phyloP scores from a whole-genome alignment of 2,888 invertebrate species.

The Hyppa rectilinea region DNA sequence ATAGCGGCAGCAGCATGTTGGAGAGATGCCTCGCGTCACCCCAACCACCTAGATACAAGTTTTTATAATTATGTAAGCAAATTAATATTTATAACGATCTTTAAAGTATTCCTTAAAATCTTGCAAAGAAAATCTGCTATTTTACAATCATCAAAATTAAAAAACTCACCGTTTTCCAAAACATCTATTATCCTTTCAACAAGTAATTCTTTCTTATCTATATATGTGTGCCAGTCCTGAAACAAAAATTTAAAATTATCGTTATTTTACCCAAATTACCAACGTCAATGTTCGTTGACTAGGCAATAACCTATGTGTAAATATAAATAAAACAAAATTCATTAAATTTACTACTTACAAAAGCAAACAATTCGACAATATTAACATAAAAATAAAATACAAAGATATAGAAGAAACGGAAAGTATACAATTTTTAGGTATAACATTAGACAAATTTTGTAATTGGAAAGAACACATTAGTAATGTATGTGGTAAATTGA shows the following conservation, averaged over 20 bases:
- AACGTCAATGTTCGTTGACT: too few species aligned
- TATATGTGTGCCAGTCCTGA: slow-evolving; percentile 93
- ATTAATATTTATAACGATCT: background rate
- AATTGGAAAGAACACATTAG: too few species aligned
- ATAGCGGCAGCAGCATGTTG: slow-evolving; percentile 94
- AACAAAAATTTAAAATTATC: slow-evolving; percentile 22
- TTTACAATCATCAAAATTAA: slow-evolving; percentile 33
- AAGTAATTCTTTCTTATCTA: slow-evolving; percentile 94
- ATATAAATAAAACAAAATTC: too few species aligned
- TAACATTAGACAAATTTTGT: too few species aligned
- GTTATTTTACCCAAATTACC: background rate
- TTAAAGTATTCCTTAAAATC: background rate
- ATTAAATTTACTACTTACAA: too few species aligned
- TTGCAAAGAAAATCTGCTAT: background rate
- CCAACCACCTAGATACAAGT: slow-evolving; percentile 92
- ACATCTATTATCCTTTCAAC: slow-evolving; percentile 78
- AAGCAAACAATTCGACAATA: too few species aligned
- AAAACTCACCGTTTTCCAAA: slow-evolving; percentile 78
- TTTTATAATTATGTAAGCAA: background rate
- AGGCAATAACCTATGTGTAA: too few species aligned
- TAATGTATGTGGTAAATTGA: too few species aligned
- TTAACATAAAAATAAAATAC: too few species aligned
- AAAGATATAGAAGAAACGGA: too few species aligned
- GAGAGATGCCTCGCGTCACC: slow-evolving; percentile 94
- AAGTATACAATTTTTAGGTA: too few species aligned